These are phyloP conservation scores for Molanna angustata DNA, from an alignment of 2,888 invertebrate species.

Conservation along the genomic window DNA sequence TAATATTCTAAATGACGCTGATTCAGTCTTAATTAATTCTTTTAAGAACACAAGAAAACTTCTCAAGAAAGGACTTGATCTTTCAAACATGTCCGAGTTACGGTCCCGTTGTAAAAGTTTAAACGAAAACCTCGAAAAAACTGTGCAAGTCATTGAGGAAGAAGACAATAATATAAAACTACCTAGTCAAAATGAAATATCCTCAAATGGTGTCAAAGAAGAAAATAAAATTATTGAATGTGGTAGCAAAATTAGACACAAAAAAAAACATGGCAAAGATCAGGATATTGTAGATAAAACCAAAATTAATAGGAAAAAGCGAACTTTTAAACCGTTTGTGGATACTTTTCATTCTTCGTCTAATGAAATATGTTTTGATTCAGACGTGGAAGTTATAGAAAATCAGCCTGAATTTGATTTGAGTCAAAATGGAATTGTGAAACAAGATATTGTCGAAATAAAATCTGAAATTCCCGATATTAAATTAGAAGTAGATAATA, in stretches of 20 bases:
- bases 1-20: conserved; percentile 3
- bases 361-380: no score
- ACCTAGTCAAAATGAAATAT: no score
- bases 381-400: no score
- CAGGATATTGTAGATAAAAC: neutral
- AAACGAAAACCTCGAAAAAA: conserved; percentile 15
- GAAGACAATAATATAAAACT: neutral
- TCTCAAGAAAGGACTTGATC: conserved; percentile 18
- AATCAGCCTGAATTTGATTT: no score
- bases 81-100: conserved; percentile 12
- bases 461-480: no score
- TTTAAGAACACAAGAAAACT: conserved; percentile 17
- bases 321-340: neutral
- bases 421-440: no score
- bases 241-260: neutral
- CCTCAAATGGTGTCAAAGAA: no score
- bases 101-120: conserved; percentile 16
- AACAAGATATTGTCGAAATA: no score
- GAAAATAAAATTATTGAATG: no score
- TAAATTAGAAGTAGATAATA: no score
- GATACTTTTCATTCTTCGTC: no score
- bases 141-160: conserved; percentile 8
- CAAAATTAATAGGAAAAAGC: neutral
- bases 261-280: neutral
- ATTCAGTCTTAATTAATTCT: conserved; percentile 7